A percentile compares a stretch with the other conserved stretches of the same genome.
Evolutionary conservation across 2,888 invertebrate species (phyloP).

Genomic region (Antheraea assamensis): DNA sequence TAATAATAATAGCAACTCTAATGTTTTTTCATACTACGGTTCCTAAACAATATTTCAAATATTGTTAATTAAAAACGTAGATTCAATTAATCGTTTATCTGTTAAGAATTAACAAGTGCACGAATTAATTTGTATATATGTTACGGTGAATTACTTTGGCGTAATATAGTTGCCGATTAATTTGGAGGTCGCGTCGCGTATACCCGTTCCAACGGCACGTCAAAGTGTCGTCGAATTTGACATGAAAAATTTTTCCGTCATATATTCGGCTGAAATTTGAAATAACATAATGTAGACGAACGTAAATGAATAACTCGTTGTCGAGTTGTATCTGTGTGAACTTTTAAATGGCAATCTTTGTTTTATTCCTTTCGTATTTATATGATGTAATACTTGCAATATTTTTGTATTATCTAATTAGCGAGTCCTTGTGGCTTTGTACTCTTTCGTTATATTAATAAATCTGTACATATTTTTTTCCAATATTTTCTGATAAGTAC

Average conservation of each 20-base stretch:
- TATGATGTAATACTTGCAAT: not conserved
- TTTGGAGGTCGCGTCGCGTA: not conserved
- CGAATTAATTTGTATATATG: not conserved
- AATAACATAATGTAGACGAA: not conserved
- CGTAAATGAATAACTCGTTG: not conserved
- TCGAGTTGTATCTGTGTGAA: not conserved
- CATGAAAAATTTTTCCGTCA: not conserved
- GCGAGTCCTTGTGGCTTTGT: too few relatives aligned
- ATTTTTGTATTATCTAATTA: too few relatives aligned
- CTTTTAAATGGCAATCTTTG: not conserved
- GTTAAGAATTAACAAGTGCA: too few relatives aligned
- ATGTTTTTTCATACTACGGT: too few relatives aligned
- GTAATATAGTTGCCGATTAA: not conserved
- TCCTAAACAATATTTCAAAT: too few relatives aligned
- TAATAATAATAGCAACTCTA: too few relatives aligned
- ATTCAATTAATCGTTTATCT: too few relatives aligned
- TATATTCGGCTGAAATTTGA: not conserved
- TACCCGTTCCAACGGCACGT: not conserved
- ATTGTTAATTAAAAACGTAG: too few relatives aligned
- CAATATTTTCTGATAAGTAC: too few relatives aligned
- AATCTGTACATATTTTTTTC: too few relatives aligned
- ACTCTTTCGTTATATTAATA: too few relatives aligned
- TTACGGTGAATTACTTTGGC: not conserved
- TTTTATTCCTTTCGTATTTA: not conserved
- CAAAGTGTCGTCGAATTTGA: not conserved